Conservation (phyloP, 2,113 vertebrate species). For the Muscicapa adusta region DNA sequence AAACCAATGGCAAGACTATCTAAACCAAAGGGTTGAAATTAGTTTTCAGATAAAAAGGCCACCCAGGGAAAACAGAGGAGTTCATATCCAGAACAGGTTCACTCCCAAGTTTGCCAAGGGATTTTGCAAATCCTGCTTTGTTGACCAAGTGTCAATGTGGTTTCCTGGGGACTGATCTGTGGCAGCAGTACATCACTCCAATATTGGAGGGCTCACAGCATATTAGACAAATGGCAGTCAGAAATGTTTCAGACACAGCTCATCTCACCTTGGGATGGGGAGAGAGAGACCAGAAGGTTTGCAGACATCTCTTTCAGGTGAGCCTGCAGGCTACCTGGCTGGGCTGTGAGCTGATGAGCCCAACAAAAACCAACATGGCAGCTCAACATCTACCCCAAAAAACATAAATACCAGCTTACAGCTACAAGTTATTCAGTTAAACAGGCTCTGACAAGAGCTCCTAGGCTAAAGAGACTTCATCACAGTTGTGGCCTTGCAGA, state of each 20-base stretch:
- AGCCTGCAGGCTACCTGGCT: neutral
- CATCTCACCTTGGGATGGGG: neutral
- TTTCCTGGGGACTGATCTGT: accelerated
- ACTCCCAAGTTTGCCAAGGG: neutral
- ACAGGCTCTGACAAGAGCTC: neutral
- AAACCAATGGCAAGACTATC: neutral
- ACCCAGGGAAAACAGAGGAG: neutral
- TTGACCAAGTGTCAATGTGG: accelerated
- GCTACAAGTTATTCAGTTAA: neutral
- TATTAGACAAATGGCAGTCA: neutral
- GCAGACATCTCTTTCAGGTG: neutral
- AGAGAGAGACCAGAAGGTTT: neutral
- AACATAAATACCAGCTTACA: neutral
- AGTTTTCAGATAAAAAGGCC: neutral
- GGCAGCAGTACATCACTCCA: neutral
- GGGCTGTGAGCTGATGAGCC: neutral
- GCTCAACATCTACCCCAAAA: neutral
- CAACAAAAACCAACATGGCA: neutral
- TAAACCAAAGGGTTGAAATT: neutral
- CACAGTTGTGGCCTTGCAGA: neutral
- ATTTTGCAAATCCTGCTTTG: neutral
- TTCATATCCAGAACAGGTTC: accelerated
- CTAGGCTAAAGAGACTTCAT: neutral
- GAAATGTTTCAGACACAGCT: neutral
- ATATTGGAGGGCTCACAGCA: neutral